phyloP scores from a whole-genome alignment of 2,888 invertebrate genomes.

The Ophioninae sp. region DNA sequence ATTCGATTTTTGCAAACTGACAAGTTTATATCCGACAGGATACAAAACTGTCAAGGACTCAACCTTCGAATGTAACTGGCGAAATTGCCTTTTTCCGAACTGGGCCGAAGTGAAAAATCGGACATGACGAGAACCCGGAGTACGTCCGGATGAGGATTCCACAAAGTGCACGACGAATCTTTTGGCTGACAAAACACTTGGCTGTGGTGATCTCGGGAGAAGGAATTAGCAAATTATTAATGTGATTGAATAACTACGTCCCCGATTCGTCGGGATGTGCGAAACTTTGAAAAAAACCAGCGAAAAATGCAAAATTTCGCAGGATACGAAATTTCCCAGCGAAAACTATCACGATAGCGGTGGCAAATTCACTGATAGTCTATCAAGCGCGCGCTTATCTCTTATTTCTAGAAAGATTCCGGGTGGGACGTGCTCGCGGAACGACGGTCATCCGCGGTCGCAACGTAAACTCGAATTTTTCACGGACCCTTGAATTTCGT shows the following conservation, averaged over 20 bases:
- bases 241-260: constrained; percentile 13
- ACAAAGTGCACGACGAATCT: constrained; percentile 10
- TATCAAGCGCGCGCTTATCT: constrained; percentile 8
- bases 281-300: not conserved
- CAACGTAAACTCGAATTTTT: not conserved
- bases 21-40: not conserved
- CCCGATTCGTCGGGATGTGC: not conserved
- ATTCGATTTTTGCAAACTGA: not conserved
- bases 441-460: not conserved
- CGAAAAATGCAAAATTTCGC: not conserved
- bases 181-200: not conserved
- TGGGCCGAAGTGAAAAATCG: constrained; percentile 8
- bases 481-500: not conserved
- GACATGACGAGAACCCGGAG: not conserved
- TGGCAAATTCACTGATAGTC: not conserved
- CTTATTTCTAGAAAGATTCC: constrained; percentile 16
- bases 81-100: constrained; percentile 1
- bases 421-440: not conserved
- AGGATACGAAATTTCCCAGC: not conserved
- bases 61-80: not conserved
- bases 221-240: constrained; percentile 28
- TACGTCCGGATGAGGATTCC: not conserved
- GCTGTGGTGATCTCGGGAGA: not conserved
- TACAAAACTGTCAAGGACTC: not conserved
- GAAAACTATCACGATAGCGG: not conserved